These are phyloP conservation scores for Eurois occulta DNA, from an alignment of 2,888 invertebrate species.

Conservation along the genomic window DNA sequence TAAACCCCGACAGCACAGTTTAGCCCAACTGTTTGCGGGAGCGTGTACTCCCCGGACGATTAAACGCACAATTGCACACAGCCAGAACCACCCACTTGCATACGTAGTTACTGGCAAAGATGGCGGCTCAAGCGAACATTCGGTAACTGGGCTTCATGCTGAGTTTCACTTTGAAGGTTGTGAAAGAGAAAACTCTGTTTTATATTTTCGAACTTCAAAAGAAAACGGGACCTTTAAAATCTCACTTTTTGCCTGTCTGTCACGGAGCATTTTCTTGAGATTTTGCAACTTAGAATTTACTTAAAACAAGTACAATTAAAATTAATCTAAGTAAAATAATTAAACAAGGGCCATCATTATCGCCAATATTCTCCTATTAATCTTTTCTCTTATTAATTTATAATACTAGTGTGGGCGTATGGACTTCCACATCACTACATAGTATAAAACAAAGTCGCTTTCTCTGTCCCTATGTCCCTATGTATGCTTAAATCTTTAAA, in stretches of 20 bases:
- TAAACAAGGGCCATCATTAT: too few relatives aligned
- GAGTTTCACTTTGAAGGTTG: not conserved
- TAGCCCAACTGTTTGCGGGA: slow-evolving; percentile 45
- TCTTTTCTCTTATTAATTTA: too few relatives aligned
- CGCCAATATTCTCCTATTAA: too few relatives aligned
- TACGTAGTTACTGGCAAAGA: slow-evolving; percentile 39
- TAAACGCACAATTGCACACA: slow-evolving; percentile 62
- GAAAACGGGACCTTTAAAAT: not conserved
- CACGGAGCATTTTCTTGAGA: not conserved
- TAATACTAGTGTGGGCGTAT: too few relatives aligned
- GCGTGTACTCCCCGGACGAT: slow-evolving; percentile 48
- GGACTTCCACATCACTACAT: too few relatives aligned
- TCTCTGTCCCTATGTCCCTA: too few relatives aligned
- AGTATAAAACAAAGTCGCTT: too few relatives aligned
- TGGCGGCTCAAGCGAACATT: slow-evolving; percentile 3
- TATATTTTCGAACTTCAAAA: not conserved
- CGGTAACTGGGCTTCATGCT: not conserved
- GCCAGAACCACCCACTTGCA: slow-evolving; percentile 21
- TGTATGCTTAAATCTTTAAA: too few relatives aligned
- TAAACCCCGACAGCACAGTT: slow-evolving; percentile 27
- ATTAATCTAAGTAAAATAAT: too few relatives aligned
- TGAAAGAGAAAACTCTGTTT: not conserved
- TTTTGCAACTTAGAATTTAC: not conserved
- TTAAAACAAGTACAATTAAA: too few relatives aligned
- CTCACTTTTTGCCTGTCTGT: not conserved